Evolutionary conservation across 2,888 invertebrate species (phyloP).

Genomic region (Nephrotoma flavescens): DNA sequence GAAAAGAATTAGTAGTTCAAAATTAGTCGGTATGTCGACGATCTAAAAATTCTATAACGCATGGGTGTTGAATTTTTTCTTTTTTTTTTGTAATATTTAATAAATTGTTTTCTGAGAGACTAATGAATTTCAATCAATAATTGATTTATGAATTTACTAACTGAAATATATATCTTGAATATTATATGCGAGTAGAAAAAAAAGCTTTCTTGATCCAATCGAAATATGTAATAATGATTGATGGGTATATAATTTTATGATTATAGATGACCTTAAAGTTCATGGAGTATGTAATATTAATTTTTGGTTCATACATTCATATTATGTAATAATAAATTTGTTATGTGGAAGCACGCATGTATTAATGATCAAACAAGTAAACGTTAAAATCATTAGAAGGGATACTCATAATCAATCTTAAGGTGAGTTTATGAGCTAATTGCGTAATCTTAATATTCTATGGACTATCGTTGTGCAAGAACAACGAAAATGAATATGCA

Average conservation of each 20-base stretch:
- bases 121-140: background rate
- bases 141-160: background rate
- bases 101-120: background rate
- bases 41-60: background rate
- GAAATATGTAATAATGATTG: background rate
- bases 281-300: background rate
- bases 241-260: background rate
- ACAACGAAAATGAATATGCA: too few relatives aligned
- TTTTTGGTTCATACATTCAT: background rate
- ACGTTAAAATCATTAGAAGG: background rate
- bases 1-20: background rate
- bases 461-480: too few relatives aligned
- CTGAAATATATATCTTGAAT: background rate
- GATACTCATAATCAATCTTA: background rate
- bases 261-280: background rate
- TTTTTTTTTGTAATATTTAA: background rate
- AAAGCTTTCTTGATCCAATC: background rate
- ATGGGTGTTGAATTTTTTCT: background rate
- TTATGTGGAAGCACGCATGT: background rate
- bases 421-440: background rate
- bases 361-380: background rate
- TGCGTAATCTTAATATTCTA: too few relatives aligned
- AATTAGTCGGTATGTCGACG: background rate
- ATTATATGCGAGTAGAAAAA: background rate
- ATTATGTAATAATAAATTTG: background rate